Base-by-base conservation (phyloP, 2,113 vertebrate genomes). In the Corydoras maculifer region DNA sequence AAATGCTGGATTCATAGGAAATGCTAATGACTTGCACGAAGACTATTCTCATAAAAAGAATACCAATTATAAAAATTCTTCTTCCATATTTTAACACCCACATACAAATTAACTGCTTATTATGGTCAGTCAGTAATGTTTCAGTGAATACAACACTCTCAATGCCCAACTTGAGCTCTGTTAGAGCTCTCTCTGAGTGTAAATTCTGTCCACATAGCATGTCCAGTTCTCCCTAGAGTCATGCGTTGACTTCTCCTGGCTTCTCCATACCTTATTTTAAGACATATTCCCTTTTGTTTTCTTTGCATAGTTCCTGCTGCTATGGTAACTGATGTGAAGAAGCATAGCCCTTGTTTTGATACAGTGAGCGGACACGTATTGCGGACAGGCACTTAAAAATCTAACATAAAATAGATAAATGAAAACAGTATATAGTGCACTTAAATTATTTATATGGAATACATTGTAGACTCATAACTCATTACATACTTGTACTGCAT, bases 261-360 rank as follows among this genome's bases (percentile, higher is more conserved):
- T 60, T 15, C 60, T 69, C 70, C 66, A 72, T 57, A 69, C 69
- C 73, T 73, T 75, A 75, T 80, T 77, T 76, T 77, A 60, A 77
- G 73, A 77, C 68, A 11, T 58, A 60, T 65, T 73, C 65, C 30
- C 31, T 75, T 65, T 73, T 70, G 67, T 66, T 72, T 68, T 63
- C 64, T 63, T 71, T 74, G 53, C 68, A 68, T 77, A 69, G 67
- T 57, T 71, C 54, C 31, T 61, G 80, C 75, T 76, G 71, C 80
- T 75, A 81, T 78, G 73, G 77, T 73, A 74, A 81, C 75, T 14
- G 67, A 77, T 62, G 68, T 75, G 71, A 62, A 14, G 73, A 79
- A 79, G 77, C 71, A 30, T 79, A 67, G 74, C 59, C 69, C 35
- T 74, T 71, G 68, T 81, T 77, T 79, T 75, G 75, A 75, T 69